Conservation (phyloP, 2,797 vertebrate species). For the Lateolabrax maculatus region DNA sequence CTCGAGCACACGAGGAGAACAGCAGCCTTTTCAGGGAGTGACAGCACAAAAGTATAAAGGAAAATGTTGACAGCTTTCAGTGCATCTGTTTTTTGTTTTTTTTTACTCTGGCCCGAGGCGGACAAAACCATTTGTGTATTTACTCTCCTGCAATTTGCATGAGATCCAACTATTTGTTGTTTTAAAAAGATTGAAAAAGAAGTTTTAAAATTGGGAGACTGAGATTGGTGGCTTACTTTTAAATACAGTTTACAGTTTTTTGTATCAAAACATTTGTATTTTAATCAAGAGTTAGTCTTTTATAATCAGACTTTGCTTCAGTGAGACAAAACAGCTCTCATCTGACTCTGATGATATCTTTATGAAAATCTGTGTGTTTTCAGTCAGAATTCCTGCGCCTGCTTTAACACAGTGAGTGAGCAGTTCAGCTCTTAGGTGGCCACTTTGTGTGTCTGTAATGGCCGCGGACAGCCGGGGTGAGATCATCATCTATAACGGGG, state of each 20-base stretch:
- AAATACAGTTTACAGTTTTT: not conserved
- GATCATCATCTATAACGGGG: slow-evolving; percentile 79
- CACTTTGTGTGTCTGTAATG: slow-evolving; percentile 70
- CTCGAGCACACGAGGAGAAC: slow-evolving; percentile 46
- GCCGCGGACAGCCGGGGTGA: slow-evolving; percentile 72
- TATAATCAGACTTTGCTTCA: not conserved
- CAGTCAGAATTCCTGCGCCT: slow-evolving; percentile 26
- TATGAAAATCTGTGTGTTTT: not conserved
- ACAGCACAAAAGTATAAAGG: slow-evolving; percentile 3
- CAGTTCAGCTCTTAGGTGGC: slow-evolving; percentile 62
- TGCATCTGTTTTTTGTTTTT: slow-evolving; percentile 8
- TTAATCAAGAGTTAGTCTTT: not conserved
- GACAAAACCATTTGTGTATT: slow-evolving; percentile 6
- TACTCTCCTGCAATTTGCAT: not conserved
- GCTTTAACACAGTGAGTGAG: slow-evolving; percentile 26
- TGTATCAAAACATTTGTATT: not conserved
- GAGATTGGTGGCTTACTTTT: not conserved
- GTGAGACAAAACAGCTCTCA: not conserved
- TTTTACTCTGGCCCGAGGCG: not conserved
- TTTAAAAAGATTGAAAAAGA: not conserved
- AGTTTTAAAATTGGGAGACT: not conserved
- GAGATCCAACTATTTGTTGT: not conserved
- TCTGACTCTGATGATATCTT: not conserved
- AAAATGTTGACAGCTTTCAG: slow-evolving; percentile 14
- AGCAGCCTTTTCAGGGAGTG: slow-evolving; percentile 18